Evolutionary conservation across 2,888 invertebrate genomes (phyloP), one percentile per base, ranked within the genome.

Genomic region (Volucella inflata): DNA sequence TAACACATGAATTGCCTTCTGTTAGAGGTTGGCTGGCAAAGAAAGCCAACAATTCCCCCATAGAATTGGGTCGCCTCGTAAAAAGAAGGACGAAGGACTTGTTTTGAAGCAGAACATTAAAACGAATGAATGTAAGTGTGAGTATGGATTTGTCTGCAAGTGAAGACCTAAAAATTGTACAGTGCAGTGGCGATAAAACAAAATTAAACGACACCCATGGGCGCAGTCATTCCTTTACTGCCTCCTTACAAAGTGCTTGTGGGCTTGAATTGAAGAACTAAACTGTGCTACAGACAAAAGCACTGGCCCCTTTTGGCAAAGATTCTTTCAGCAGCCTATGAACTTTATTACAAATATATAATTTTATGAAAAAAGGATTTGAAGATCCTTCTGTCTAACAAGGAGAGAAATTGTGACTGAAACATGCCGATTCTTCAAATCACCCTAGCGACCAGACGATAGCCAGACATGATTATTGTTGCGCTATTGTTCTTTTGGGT

Each of bases 61-160:
- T 16, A 44, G 72, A 72, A 51, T 65, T 72, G 59, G 65, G 78
- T 78, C 64, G 50, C 65, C 72, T 64, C n/a, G 12, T 78, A 59
- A 51, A 57, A 65, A 71, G 55, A 70, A 71, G 16, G 30, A 38
- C 40, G 11, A 72, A 62, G 17, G 21, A 62, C 21, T 55, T 17
- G 48, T 42, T 42, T 30, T 21, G 14, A 17, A 42, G 21, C 38
- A 71, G 48, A 38, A 59, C 59, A 30, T 30, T 30, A 17, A 70
- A 65, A 51, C 36, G 42, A 65, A 36, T 51, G 11, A 10, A 11
- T 9, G 12, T 8, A 8, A 42, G 48, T 75, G 42, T 53, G 50
- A 59, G 48, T 48, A 42, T 57, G 46, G 10, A 64, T 38, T 53
- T 16, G 42, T 60, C 44, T 51, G 30, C 30, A 30, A 6, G 30